Conservation (phyloP, 1,140 invertebrate genomes). For the Lerema accius region DNA sequence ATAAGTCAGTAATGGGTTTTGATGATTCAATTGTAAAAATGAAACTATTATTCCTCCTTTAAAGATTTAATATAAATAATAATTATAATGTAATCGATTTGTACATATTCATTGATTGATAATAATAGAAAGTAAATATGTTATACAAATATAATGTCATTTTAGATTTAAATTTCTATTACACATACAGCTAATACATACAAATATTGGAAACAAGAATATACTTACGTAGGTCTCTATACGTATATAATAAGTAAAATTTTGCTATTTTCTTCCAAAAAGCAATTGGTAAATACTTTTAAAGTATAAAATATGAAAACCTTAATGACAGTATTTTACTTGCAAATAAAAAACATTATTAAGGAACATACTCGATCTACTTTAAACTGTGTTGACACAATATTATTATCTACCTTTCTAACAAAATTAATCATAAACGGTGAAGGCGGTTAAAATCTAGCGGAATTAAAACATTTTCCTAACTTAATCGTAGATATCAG, state of each 20-base stretch:
- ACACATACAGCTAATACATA: slow-evolving; percentile 56
- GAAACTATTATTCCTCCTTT: slow-evolving; percentile 49
- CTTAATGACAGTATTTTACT: slow-evolving; percentile 78
- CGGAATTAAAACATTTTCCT: background rate
- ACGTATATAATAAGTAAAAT: slow-evolving; percentile 37
- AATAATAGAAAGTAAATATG: slow-evolving; percentile 71
- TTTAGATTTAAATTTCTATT: slow-evolving; percentile 62
- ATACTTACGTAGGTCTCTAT: slow-evolving; percentile 31
- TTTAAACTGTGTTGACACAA: slow-evolving; percentile 31
- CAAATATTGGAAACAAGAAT: slow-evolving; percentile 51
- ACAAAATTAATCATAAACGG: slow-evolving; percentile 8
- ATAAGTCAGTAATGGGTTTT: no score
- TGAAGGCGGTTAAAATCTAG: background rate
- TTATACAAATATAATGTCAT: slow-evolving; percentile 75
- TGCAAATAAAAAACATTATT: slow-evolving; percentile 77
- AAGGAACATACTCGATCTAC: slow-evolving; percentile 65
- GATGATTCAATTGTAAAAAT: background rate
- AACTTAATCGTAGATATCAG: background rate
- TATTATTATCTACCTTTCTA: background rate
- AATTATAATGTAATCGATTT: slow-evolving; percentile 76
- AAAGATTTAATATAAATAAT: slow-evolving; percentile 80
- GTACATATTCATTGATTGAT: slow-evolving; percentile 77
- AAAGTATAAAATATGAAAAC: slow-evolving; percentile 51
- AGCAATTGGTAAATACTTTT: slow-evolving; percentile 15
- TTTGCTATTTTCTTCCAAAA: slow-evolving; percentile 32